A percentile compares a stretch with the other conserved stretches of the same genome.
phyloP scores from a whole-genome alignment of 53 echinoderm and acorn worm genomes.

The Temnopleurus reevesii region DNA sequence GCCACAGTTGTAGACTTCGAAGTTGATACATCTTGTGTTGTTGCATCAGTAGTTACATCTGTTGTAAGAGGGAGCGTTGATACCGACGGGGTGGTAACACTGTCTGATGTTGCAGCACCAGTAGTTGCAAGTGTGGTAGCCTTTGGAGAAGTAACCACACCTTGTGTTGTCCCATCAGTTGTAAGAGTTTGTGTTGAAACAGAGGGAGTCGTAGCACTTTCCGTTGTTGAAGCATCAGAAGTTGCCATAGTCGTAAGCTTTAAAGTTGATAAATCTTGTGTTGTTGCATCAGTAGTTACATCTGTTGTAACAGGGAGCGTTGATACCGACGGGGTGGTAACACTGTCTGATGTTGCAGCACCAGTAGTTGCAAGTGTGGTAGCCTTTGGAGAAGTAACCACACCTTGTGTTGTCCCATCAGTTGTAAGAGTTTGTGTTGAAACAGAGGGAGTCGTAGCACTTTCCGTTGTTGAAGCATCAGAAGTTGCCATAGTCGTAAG shows the following conservation, averaged over 20 bases:
- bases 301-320: not conserved
- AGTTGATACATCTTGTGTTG: not conserved
- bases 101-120: not conserved
- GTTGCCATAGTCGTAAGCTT: not conserved
- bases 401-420: not conserved
- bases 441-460: too few relatives aligned
- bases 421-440: not conserved
- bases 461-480: too few relatives aligned
- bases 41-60: not conserved
- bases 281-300: not conserved
- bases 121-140: not conserved
- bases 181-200: not conserved
- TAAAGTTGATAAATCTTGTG: not conserved
- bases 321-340: not conserved
- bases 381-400: not conserved
- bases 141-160: not conserved
- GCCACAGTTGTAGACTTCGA: not conserved
- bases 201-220: not conserved
- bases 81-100: not conserved
- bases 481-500: too few relatives aligned
- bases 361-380: not conserved
- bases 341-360: not conserved
- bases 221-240: not conserved
- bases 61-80: not conserved
- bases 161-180: not conserved